These are phyloP conservation scores for Sterrhoptilus dennistouni DNA, from an alignment of 2,113 vertebrate genomes.

Conservation along the genomic window DNA sequence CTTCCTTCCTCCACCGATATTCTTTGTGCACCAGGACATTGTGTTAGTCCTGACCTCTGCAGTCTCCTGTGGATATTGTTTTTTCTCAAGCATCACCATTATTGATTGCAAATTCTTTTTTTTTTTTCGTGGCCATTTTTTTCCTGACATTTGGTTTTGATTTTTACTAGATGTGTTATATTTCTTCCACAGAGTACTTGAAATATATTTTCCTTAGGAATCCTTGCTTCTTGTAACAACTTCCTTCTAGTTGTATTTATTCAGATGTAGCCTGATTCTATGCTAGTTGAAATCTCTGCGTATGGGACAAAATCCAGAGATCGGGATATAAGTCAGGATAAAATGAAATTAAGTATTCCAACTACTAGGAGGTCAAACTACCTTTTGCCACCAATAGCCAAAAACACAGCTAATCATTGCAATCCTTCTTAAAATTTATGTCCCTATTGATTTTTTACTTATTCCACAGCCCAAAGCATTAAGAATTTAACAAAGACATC, in stretches of 20 bases:
- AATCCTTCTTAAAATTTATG: background rate
- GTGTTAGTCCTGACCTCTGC: background rate
- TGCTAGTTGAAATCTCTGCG: background rate
- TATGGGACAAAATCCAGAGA: background rate
- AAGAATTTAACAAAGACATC: conserved; percentile 32
- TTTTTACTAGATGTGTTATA: background rate
- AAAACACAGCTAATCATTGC: background rate
- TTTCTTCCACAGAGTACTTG: background rate
- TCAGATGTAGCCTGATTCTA: background rate
- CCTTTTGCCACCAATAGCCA: background rate
- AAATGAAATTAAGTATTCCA: background rate
- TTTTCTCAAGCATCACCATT: background rate
- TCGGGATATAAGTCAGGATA: background rate
- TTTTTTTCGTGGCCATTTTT: background rate
- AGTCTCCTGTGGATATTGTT: background rate
- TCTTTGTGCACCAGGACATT: background rate
- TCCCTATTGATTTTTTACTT: conserved; percentile 11
- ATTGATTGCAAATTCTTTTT: background rate
- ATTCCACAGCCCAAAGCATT: background rate
- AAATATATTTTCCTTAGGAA: background rate
- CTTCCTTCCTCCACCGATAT: background rate
- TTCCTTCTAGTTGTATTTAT: background rate
- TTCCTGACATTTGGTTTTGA: background rate
- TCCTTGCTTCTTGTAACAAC: background rate
- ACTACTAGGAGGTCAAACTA: background rate